These are phyloP conservation scores for Carcharodon carcharias DNA, from an alignment of 2,797 vertebrate species.

Conservation along the genomic window DNA sequence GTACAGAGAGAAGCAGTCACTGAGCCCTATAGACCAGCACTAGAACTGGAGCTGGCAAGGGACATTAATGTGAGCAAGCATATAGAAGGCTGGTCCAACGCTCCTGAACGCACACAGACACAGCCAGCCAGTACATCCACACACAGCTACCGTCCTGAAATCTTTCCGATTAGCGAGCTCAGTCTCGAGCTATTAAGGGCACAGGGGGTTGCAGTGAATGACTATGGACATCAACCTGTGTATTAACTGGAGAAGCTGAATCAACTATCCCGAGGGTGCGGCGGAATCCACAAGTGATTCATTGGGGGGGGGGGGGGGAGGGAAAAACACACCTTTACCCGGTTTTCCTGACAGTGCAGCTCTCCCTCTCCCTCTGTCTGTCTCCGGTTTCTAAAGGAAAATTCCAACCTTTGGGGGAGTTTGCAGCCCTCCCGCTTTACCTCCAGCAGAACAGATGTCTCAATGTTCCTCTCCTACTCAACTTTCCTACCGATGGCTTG, in stretches of 20 bases:
- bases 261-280: not conserved
- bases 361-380: not conserved
- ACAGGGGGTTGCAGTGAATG: not conserved
- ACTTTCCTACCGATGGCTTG: slow-evolving; percentile 16
- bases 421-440: too few relatives aligned
- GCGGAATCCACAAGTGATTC: slow-evolving; percentile 17
- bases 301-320: too few relatives aligned
- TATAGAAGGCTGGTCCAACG: not conserved
- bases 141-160: not conserved
- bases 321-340: too few relatives aligned
- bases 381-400: not conserved
- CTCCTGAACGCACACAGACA: not conserved
- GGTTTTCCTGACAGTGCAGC: not conserved
- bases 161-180: not conserved
- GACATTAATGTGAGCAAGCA: not conserved
- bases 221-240: not conserved
- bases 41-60: not conserved
- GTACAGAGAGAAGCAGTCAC: not conserved
- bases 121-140: not conserved
- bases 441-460: not conserved
- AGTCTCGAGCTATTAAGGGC: not conserved
- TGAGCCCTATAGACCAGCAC: not conserved
- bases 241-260: not conserved
- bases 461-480: not conserved
- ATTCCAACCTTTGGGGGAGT: not conserved